Percentiles rank a stretch among this genome's conserved stretches.
Conservation (phyloP, 2,797 vertebrate species). For the Lophotriccus pileatus region DNA sequence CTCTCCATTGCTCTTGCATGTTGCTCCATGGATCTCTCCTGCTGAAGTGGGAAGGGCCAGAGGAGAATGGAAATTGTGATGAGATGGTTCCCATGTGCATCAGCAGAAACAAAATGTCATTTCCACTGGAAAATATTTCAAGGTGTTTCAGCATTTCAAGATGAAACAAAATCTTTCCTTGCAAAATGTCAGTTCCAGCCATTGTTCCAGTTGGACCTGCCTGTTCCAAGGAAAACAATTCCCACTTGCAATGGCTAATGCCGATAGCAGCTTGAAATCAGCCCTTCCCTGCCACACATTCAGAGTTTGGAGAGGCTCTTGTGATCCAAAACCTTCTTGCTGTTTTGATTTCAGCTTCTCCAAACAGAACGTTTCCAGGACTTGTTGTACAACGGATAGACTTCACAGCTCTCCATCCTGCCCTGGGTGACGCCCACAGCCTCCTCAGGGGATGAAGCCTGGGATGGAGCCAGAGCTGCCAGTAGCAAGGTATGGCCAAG, state of each 20-base stretch:
- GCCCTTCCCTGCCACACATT: not conserved
- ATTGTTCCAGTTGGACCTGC: slow-evolving; percentile 17
- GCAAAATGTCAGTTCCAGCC: slow-evolving; percentile 25
- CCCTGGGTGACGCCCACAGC: accelerated
- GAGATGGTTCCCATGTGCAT: not conserved
- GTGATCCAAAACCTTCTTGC: not conserved
- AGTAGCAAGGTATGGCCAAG: not conserved
- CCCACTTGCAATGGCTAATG: not conserved
- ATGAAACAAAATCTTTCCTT: slow-evolving; percentile 8
- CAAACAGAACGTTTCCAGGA: not conserved
- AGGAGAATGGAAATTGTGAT: not conserved
- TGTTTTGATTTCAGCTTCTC: not conserved
- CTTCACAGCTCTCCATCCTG: not conserved
- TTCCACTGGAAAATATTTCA: slow-evolving; percentile 54
- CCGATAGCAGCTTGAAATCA: not conserved
- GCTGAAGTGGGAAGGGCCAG: not conserved
- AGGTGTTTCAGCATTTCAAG: slow-evolving; percentile 42
- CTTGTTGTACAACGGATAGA: accelerated
- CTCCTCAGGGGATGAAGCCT: accelerated
- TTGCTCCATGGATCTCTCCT: not conserved
- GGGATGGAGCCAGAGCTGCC: not conserved
- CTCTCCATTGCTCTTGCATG: not conserved
- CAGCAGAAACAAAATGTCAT: not conserved
- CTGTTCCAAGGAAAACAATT: slow-evolving; percentile 58
- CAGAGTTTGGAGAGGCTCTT: not conserved